These are phyloP conservation scores for Procavia capensis DNA, from an alignment of 2,113 vertebrate species.

Conservation along the genomic window DNA sequence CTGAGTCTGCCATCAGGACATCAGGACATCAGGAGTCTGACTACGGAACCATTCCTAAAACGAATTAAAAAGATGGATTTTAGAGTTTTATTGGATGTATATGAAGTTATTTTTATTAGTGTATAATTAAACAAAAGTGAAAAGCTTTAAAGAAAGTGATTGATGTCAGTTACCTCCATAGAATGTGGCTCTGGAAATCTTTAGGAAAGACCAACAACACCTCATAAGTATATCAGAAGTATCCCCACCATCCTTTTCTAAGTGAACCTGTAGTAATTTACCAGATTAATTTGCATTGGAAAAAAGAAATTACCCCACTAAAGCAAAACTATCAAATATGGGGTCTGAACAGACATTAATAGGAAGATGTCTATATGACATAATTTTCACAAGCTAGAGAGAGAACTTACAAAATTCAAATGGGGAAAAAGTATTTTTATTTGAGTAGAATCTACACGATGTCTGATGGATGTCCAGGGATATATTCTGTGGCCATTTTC, in stretches of 20 bases:
- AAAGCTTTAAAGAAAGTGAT: neutral
- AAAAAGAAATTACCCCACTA: neutral
- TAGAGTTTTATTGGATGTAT: neutral
- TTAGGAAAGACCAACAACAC: neutral
- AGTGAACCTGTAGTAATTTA: fast-evolving
- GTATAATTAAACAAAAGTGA: neutral
- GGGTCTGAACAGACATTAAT: neutral
- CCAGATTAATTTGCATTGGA: neutral
- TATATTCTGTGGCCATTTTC: neutral
- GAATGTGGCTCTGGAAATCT: neutral
- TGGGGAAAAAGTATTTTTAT: neutral
- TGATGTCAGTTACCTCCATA: neutral
- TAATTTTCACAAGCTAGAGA: neutral
- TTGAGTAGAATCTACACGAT: neutral
- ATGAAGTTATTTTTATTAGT: slow-evolving; percentile 4
- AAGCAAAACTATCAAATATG: neutral
- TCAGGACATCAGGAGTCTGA: too few species aligned
- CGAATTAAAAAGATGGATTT: neutral
- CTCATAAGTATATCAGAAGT: neutral
- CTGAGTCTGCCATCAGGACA: too few species aligned
- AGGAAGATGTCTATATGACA: neutral
- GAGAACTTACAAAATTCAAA: neutral
- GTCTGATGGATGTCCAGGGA: neutral
- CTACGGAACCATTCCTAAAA: neutral
- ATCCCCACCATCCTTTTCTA: neutral